Evolutionary conservation across 2,888 invertebrate species (phyloP).

Genomic region (Nymphalis c-album): DNA sequence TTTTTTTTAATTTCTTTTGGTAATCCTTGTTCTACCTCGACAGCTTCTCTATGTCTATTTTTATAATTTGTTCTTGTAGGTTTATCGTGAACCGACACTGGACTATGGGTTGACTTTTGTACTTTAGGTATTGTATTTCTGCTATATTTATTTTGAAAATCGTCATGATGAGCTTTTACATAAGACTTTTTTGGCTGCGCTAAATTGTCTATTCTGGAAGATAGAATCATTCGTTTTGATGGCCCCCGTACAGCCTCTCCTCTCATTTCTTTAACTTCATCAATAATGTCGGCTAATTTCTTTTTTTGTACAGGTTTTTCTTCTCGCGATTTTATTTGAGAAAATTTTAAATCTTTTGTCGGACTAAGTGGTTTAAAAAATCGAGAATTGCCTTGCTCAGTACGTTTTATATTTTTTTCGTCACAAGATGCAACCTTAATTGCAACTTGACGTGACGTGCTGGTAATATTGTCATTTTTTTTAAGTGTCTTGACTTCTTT

Average conservation of each 20-base stretch:
- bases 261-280: slow-evolving; percentile 70
- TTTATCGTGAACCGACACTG: slow-evolving; percentile 38
- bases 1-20: slow-evolving; percentile 46
- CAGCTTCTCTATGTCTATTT: slow-evolving; percentile 41
- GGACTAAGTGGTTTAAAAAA: slow-evolving; percentile 8
- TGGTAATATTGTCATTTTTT: slow-evolving; percentile 47
- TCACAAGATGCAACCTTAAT: slow-evolving; percentile 49
- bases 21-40: slow-evolving; percentile 39
- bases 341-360: slow-evolving; percentile 30
- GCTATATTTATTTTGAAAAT: slow-evolving; percentile 56
- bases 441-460: slow-evolving; percentile 44
- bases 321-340: slow-evolving; percentile 35
- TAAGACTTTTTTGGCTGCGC: slow-evolving; percentile 70
- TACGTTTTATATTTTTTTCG: slow-evolving; percentile 49
- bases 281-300: slow-evolving; percentile 62
- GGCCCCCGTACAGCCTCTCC: slow-evolving; percentile 76
- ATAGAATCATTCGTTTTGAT: slow-evolving; percentile 42
- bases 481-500: slow-evolving; percentile 48
- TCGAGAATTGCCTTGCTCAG: slow-evolving; percentile 40
- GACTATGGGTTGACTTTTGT: slow-evolving; percentile 47
- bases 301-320: slow-evolving; percentile 48
- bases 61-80: slow-evolving; percentile 34
- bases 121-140: slow-evolving; percentile 53
- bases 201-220: slow-evolving; percentile 61
- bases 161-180: slow-evolving; percentile 62